Conservation (phyloP, 2,113 vertebrate genomes). For the Hippocampus mohnikei region DNA sequence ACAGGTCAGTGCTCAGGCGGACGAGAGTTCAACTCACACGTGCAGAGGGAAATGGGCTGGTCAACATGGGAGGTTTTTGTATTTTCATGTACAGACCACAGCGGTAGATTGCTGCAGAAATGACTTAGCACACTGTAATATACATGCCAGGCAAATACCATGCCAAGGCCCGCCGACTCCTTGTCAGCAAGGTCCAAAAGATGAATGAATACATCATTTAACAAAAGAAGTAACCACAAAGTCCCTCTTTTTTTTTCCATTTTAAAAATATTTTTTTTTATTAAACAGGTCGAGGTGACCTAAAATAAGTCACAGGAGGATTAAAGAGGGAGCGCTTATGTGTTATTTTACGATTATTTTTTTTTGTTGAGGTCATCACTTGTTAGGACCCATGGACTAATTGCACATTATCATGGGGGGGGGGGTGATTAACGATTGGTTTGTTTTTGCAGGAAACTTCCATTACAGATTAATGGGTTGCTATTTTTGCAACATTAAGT, state of each 20-base stretch:
- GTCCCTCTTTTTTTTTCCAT: neutral
- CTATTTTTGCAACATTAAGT: constrained; percentile 24
- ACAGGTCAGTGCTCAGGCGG: constrained; percentile 79
- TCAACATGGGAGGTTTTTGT: too few relatives aligned
- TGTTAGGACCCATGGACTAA: neutral
- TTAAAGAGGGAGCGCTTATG: neutral
- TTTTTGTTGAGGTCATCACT: neutral
- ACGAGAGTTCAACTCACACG: neutral
- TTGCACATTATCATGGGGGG: neutral
- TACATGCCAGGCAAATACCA: too few relatives aligned
- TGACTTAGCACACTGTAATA: too few relatives aligned
- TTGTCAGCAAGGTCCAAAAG: too few relatives aligned
- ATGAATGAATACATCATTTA: too few relatives aligned
- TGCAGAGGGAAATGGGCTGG: neutral
- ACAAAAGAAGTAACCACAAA: too few relatives aligned
- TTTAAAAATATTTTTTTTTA: neutral
- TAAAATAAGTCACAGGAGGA: neutral
- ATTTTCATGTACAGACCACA: too few relatives aligned
- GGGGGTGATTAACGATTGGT: neutral
- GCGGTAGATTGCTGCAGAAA: too few relatives aligned
- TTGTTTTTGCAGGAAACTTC: neutral
- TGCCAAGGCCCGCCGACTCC: too few relatives aligned
- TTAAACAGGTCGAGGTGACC: neutral
- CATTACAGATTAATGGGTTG: neutral
- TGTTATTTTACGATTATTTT: neutral